A percentile compares a stretch with the other conserved stretches of the same genome.
Evolutionary conservation across 2,113 vertebrate species (phyloP).

Genomic region (Anguilla rostrata): DNA sequence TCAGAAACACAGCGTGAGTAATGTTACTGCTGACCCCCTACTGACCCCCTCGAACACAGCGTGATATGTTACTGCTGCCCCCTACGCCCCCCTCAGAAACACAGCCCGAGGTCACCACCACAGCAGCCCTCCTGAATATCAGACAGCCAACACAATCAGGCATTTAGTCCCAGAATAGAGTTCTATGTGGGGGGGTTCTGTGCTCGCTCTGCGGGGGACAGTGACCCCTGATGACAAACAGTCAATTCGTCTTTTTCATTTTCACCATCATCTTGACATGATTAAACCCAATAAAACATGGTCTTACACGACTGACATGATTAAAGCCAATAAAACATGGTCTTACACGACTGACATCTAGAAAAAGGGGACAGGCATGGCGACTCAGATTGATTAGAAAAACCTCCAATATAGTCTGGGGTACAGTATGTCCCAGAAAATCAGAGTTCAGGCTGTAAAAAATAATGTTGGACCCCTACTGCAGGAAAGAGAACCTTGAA

Average conservation of each 20-base stretch:
- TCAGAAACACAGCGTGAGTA: no score
- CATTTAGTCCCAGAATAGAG: constrained; percentile 38
- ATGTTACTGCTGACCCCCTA: no score
- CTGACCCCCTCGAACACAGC: constrained; percentile 11
- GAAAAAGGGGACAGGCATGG: background rate
- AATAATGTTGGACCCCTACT: no score
- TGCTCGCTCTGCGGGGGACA: background rate
- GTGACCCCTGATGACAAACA: background rate
- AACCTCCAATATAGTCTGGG: background rate
- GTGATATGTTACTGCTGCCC: constrained; percentile 47
- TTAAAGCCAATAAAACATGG: background rate
- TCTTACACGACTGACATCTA: background rate
- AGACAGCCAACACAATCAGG: constrained; percentile 37
- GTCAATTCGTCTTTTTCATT: background rate
- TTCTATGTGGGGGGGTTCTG: background rate
- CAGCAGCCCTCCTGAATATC: constrained; percentile 20
- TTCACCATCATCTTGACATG: background rate
- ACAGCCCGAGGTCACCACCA: constrained; percentile 38
- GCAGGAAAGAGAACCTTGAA: no score
- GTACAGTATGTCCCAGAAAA: background rate
- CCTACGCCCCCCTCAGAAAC: constrained; percentile 50
- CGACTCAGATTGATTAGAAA: background rate
- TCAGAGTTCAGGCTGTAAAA: background rate
- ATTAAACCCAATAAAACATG: background rate
- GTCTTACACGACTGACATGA: background rate